Conservation (phyloP, 2,797 vertebrate genomes). For the Lacerta bilineata region DNA sequence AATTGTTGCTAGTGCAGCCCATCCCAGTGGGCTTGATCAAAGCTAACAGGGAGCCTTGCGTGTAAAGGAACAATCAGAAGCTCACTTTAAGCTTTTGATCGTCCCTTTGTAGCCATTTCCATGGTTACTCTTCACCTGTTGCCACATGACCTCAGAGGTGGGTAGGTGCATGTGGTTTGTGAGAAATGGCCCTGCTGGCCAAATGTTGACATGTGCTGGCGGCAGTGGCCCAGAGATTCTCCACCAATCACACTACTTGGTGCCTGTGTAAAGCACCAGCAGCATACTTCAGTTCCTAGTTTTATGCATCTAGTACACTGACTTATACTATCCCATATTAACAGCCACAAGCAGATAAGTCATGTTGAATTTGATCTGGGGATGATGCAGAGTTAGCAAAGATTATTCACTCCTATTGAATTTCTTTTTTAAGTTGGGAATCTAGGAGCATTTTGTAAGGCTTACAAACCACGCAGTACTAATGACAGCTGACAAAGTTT, state of each 20-base stretch:
- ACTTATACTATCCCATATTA: slow-evolving; percentile 4
- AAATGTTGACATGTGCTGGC: too few relatives aligned
- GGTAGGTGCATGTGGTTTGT: too few relatives aligned
- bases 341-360: neutral
- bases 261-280: neutral
- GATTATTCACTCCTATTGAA: neutral
- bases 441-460: slow-evolving; percentile 52
- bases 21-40: too few relatives aligned
- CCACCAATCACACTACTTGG: too few relatives aligned
- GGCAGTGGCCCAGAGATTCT: too few relatives aligned
- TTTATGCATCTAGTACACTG: neutral
- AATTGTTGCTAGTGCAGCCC: neutral
- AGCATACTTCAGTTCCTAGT: neutral
- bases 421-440: slow-evolving; percentile 60
- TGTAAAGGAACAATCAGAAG: too few relatives aligned
- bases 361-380: neutral
- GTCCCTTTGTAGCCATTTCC: too few relatives aligned
- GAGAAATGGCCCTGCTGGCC: too few relatives aligned
- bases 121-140: too few relatives aligned
- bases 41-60: too few relatives aligned
- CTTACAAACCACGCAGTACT: neutral
- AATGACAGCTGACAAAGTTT: slow-evolving; percentile 6
- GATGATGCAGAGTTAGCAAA: slow-evolving; percentile 10
- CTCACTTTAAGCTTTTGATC: too few relatives aligned
- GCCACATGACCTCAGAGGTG: too few relatives aligned